Conservation (phyloP, 2,888 invertebrate genomes). For the Trichogramma evanescens region DNA sequence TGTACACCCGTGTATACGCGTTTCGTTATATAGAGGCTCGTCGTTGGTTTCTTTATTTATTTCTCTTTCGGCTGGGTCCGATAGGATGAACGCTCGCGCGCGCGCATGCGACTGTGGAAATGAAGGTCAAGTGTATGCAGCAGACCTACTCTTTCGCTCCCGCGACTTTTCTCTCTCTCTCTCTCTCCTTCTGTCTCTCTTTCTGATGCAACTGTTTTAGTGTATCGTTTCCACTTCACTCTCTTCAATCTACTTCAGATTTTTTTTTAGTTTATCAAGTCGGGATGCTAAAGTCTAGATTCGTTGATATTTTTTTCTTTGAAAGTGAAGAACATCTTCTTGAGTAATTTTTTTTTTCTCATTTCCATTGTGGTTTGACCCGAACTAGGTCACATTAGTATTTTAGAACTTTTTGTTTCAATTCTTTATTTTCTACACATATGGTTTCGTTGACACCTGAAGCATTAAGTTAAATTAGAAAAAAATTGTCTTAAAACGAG, state of each 20-base stretch:
- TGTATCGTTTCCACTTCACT: background rate
- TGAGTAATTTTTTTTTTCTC: too few relatives aligned
- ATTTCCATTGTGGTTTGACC: too few relatives aligned
- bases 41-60: too few relatives aligned
- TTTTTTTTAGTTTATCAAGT: background rate
- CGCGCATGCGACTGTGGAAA: conserved; percentile 24
- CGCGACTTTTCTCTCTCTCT: conserved; percentile 14
- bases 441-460: too few relatives aligned
- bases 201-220: conserved; percentile 15
- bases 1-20: conserved; percentile 20
- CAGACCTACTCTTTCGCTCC: background rate
- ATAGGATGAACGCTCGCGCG: conserved; percentile 10
- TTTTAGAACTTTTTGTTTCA: too few relatives aligned
- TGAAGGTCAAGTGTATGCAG: conserved; percentile 43
- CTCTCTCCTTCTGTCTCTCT: background rate
- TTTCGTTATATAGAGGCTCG: too few relatives aligned
- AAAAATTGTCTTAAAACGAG: too few relatives aligned
- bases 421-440: too few relatives aligned
- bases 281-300: too few relatives aligned
- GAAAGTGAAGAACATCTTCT: too few relatives aligned
- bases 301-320: background rate
- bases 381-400: too few relatives aligned
- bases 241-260: conserved; percentile 20
- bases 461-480: too few relatives aligned
- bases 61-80: background rate